phyloP scores from a whole-genome alignment of 1,140 invertebrate species.

The Bombus sibiricus region DNA sequence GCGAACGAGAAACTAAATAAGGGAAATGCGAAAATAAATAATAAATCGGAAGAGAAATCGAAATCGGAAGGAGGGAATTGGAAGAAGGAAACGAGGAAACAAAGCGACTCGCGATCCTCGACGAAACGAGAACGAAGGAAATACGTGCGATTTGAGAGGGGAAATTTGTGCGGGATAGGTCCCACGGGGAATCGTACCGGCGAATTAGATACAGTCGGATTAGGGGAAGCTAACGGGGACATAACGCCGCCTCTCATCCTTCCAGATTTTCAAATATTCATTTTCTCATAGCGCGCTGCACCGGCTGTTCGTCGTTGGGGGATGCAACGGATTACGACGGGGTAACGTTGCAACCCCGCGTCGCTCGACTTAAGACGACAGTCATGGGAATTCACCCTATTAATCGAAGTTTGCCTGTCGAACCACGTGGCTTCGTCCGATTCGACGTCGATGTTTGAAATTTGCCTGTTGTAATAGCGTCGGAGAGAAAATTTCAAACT shows the following conservation, averaged over 20 bases:
- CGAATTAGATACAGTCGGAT: constrained; percentile 40
- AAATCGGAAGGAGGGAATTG: too few relatives aligned
- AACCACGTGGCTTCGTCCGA: too few relatives aligned
- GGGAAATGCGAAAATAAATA: too few relatives aligned
- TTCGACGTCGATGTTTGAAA: too few relatives aligned
- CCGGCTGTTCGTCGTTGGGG: constrained; percentile 3
- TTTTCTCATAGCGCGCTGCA: constrained; percentile 61
- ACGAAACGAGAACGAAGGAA: not conserved
- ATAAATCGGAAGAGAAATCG: too few relatives aligned
- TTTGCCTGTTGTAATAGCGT: rapidly evolving
- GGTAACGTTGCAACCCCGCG: constrained; percentile 50
- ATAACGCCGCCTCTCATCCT: not conserved
- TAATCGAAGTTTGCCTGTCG: constrained; percentile 54
- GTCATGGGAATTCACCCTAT: not conserved
- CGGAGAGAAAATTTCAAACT: too few relatives aligned
- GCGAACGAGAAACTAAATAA: too few relatives aligned
- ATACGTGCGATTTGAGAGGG: not conserved
- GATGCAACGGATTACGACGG: constrained; percentile 64
- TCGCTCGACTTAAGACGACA: constrained; percentile 32
- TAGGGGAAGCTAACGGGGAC: not conserved
- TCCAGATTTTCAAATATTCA: constrained; percentile 67
- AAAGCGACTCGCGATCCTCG: too few relatives aligned
- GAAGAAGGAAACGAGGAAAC: too few relatives aligned
- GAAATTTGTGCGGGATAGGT: not conserved
- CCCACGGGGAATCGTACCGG: constrained; percentile 19